phyloP scores from a whole-genome alignment of 2,797 vertebrate genomes.

The Epinephelus awoara region DNA sequence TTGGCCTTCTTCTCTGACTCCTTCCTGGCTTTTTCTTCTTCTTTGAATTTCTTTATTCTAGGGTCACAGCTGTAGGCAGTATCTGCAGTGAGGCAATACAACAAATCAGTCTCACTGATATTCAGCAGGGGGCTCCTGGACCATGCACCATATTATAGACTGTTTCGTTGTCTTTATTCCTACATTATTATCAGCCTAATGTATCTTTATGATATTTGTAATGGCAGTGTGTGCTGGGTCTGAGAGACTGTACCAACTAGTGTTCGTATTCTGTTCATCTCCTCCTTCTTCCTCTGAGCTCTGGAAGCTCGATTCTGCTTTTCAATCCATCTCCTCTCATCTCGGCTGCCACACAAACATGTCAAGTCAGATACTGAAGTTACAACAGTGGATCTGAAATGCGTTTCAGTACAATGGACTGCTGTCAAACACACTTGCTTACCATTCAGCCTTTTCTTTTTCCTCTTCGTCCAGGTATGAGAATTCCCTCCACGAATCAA shows the following conservation, averaged over 20 bases:
- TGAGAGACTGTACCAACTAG: conserved; percentile 90
- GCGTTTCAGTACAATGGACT: neutral
- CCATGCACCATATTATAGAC: neutral
- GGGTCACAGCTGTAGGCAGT: conserved; percentile 97
- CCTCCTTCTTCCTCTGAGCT: conserved; percentile 97
- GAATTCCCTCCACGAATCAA: conserved; percentile 99
- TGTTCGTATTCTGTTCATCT: conserved; percentile 98
- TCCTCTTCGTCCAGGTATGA: conserved; percentile 99
- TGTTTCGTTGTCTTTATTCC: neutral
- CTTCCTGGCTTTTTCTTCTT: conserved; percentile 97
- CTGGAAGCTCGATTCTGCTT: conserved; percentile 97
- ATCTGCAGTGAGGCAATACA: conserved; percentile 81
- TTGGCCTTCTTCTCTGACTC: conserved; percentile 99
- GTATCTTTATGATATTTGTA: no score
- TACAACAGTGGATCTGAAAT: neutral
- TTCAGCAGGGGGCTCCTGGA: neutral
- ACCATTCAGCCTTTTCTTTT: conserved; percentile 99
- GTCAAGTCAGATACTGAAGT: neutral
- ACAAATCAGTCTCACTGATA: neutral
- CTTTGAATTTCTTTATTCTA: conserved; percentile 98
- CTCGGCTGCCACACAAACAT: conserved; percentile 86
- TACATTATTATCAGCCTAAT: neutral
- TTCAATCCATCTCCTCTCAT: conserved; percentile 98
- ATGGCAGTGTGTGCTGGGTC: conserved; percentile 17
- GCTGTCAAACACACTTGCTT: conserved; percentile 44